A percentile compares a stretch with the other conserved stretches of the same genome.
Evolutionary conservation across 2,113 vertebrate species (phyloP).

Genomic region (Meles meles): DNA sequence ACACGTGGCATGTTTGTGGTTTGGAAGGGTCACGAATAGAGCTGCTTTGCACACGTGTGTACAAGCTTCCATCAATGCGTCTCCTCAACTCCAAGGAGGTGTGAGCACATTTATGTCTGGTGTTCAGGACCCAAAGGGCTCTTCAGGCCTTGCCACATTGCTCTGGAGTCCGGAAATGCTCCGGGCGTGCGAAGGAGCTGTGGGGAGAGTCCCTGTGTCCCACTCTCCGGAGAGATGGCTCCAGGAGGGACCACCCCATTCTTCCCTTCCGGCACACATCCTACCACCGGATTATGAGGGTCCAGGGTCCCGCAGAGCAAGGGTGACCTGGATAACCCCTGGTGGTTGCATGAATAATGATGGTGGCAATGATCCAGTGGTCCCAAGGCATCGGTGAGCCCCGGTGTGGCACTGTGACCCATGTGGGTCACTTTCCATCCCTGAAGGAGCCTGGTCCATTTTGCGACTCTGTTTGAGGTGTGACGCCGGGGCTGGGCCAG

Average conservation of each 20-base stretch:
- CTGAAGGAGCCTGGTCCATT: not conserved
- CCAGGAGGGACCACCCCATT: too few relatives aligned
- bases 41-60: rapidly evolving
- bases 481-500: rapidly evolving
- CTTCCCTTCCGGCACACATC: not conserved
- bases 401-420: not conserved
- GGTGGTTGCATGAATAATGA: rapidly evolving
- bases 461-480: not conserved
- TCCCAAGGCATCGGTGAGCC: rapidly evolving
- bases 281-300: not conserved
- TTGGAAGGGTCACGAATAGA: rapidly evolving
- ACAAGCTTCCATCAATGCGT: not conserved
- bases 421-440: rapidly evolving
- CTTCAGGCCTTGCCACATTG: too few relatives aligned
- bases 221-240: not conserved
- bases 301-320: rapidly evolving
- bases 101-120: constrained; percentile 39
- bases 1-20: not conserved
- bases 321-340: not conserved
- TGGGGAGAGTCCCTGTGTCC: not conserved
- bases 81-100: constrained; percentile 55
- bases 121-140: not conserved
- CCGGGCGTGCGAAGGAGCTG: not conserved
- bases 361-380: rapidly evolving
- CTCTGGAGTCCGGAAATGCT: not conserved